Conservation (phyloP, 2,113 vertebrate species). For the Siphamia tubifer region DNA sequence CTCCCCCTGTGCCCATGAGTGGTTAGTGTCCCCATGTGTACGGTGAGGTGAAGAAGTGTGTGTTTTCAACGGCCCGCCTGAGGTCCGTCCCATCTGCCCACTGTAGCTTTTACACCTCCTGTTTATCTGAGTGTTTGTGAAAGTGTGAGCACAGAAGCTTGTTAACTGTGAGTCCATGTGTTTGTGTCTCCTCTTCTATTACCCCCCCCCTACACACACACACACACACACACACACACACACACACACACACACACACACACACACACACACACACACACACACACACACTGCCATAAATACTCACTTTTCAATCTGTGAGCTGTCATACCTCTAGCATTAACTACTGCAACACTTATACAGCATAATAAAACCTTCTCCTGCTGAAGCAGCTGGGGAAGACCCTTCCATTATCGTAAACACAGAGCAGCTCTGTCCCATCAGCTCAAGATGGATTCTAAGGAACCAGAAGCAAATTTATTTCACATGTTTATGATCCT, state of each 20-base stretch:
- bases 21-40: neutral
- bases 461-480: neutral
- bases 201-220: slow-evolving; percentile 35
- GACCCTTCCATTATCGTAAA: slow-evolving; percentile 11
- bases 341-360: slow-evolving; percentile 7
- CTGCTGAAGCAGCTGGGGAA: neutral
- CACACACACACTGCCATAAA: no score
- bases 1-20: slow-evolving; percentile 9
- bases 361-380: neutral
- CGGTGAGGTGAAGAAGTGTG: slow-evolving; percentile 30
- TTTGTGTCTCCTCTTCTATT: neutral
- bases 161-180: neutral
- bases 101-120: slow-evolving; percentile 41
- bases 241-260: no score
- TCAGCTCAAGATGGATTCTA: neutral
- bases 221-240: no score
- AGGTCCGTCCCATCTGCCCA: slow-evolving; percentile 67
- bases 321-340: slow-evolving; percentile 48
- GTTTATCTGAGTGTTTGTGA: slow-evolving; percentile 26
- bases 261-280: no score
- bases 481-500: neutral
- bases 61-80: slow-evolving; percentile 55
- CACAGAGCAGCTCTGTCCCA: neutral
- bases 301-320: slow-evolving; percentile 22
- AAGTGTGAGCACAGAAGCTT: slow-evolving; percentile 23